Conservation (phyloP, 92 coral and sea anemone genomes). For the Plumapathes pennacea region DNA sequence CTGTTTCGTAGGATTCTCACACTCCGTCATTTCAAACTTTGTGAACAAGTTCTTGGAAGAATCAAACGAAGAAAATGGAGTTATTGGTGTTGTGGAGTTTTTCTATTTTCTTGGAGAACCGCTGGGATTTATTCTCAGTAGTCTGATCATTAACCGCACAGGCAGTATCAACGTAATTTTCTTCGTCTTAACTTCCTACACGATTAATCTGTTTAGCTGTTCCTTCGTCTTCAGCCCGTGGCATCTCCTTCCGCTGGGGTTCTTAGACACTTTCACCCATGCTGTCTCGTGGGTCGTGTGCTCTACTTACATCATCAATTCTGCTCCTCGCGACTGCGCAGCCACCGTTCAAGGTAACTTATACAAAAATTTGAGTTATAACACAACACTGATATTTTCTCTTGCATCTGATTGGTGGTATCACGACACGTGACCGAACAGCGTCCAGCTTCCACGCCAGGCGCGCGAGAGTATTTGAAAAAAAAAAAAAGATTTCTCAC, state of each 20-base stretch:
- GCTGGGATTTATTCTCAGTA: constrained; percentile 73
- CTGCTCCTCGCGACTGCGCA: constrained; percentile 67
- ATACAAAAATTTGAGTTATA: neutral
- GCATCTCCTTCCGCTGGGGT: constrained; percentile 75
- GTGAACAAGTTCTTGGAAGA: constrained; percentile 56
- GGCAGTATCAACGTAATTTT: constrained; percentile 82
- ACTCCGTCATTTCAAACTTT: constrained; percentile 65
- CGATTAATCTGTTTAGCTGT: constrained; percentile 63
- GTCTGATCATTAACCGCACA: constrained; percentile 58
- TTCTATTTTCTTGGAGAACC: constrained; percentile 85
- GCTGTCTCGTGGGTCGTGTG: constrained; percentile 76
- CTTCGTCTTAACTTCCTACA: constrained; percentile 51
- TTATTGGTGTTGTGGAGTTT: constrained; percentile 55
- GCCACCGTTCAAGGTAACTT: constrained; percentile 79
- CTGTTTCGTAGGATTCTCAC: constrained; percentile 79
- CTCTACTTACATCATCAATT: constrained; percentile 66
- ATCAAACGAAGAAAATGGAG: constrained; percentile 48
- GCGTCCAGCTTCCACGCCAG: no score
- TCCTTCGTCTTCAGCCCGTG: constrained; percentile 76
- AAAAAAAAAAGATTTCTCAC: no score
- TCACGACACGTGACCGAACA: no score
- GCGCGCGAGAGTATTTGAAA: no score
- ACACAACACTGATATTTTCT: neutral
- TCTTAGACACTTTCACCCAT: constrained; percentile 66
- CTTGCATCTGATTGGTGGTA: no score